Base-by-base conservation (phyloP, 2,888 invertebrate genomes). In the Mycalesis mineus region DNA sequence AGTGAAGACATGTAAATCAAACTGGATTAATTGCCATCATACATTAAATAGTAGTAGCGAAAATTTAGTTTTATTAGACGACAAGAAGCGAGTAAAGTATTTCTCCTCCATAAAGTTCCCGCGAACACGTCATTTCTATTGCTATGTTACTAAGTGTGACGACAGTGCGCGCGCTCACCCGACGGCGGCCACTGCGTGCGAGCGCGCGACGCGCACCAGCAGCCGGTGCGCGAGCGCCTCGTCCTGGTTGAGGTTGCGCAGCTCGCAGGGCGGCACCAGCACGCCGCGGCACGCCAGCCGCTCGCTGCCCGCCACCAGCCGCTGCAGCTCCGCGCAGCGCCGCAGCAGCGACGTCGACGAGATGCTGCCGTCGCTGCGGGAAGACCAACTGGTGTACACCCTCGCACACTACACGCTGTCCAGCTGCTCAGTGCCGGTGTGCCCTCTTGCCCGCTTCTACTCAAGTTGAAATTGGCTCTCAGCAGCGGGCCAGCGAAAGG, bases 371-470 rank as follows among this genome's bases (percentile, higher is more conserved):
- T 88, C 88, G 52, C 87, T 86, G 65, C 44, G 53, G 55, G 56
- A 50, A 51, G 37, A 58, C 37, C 2, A 22, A 22, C 22, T 22
- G 28, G 7, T 41, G 9, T 22, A 36, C n/a, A n/a, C n/a, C n/a
- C n/a, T 90, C 89, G 69, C 91, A 91, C 2, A 93, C 93, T 69
- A 91, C 37, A 37, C 31, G 22, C 7, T 86, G 31, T 91, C 87
- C 11, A 93, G 87, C 77, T 94, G 93, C 45, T 93, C 91, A 49
- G 90, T 86, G 67, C 91, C 89, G 54, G 87, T 81, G 79, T 94
- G 92, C n/a, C 91, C 90, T 74, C 93, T 92, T 58, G 95, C 78
- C 66, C 94, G 94, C 58, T 92, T 91, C 65, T 94, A 84, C 0
- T 92, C 93, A 55, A 94, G 68, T 40, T 85, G n/a, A n/a, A n/a